Conservation (phyloP, 2,888 invertebrate genomes). For the Cephus pygmeus region DNA sequence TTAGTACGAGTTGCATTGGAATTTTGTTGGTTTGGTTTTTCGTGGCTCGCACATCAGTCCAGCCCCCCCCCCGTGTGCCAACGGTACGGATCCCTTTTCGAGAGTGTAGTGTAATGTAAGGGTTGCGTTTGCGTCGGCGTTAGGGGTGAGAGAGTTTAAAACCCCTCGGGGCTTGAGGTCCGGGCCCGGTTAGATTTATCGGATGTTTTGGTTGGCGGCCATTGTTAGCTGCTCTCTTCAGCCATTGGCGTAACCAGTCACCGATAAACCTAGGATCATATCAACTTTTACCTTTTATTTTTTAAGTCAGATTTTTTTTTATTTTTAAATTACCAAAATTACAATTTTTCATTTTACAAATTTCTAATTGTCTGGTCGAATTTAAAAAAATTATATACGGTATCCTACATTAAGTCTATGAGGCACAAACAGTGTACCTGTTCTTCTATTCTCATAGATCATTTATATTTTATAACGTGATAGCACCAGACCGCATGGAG, state of each 20-base stretch:
- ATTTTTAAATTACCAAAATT: no score
- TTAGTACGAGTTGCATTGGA: conserved; percentile 20
- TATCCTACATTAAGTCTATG: no score
- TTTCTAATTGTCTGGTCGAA: no score
- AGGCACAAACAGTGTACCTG: no score
- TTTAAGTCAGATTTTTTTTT: no score
- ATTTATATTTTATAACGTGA: no score
- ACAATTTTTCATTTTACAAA: no score
- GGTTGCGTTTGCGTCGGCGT: conserved; percentile 56
- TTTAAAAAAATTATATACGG: no score
- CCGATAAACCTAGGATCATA: neutral
- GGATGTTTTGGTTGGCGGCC: conserved; percentile 67
- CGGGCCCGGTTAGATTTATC: conserved; percentile 65
- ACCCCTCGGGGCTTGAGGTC: conserved; percentile 64
- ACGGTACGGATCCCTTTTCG: conserved; percentile 44
- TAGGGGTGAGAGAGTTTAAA: conserved; percentile 60
- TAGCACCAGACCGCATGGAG: no score
- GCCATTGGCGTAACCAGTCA: neutral
- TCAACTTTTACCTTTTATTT: neutral
- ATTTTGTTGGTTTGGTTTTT: conserved; percentile 58
- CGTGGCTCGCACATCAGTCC: conserved; percentile 52
- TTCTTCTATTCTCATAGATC: no score
- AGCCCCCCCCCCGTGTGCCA: conserved; percentile 12
- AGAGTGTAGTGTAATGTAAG: conserved; percentile 62
- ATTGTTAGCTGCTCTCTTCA: conserved; percentile 59